Conservation (phyloP, 2,888 invertebrate species). For the Kuschelorhynchus macadamiae region DNA sequence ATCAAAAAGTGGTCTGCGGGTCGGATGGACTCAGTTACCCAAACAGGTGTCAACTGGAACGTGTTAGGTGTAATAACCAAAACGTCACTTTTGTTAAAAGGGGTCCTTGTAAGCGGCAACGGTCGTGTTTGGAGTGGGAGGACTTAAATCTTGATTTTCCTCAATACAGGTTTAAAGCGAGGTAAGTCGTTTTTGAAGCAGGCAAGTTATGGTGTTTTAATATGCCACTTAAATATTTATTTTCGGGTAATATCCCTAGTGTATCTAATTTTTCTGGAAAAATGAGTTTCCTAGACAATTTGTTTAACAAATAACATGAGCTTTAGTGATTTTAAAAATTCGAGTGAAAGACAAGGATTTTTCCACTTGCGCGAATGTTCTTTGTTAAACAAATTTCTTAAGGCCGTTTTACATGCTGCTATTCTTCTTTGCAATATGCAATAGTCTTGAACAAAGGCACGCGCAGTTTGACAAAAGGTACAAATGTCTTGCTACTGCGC, state of each 20-base stretch:
- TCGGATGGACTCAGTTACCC: constrained; percentile 87
- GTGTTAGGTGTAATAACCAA: constrained; percentile 83
- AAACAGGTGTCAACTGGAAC: constrained; percentile 83
- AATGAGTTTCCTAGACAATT: neutral
- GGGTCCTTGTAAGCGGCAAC: constrained; percentile 81
- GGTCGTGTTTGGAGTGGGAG: constrained; percentile 60
- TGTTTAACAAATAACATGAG: too few species aligned
- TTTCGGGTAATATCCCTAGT: neutral
- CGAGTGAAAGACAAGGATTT: too few species aligned
- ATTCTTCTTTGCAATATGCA: too few species aligned
- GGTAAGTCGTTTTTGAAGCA: constrained; percentile 22
- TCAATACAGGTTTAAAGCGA: constrained; percentile 42
- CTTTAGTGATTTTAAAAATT: too few species aligned
- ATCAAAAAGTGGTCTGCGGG: constrained; percentile 77
- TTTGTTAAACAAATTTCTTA: too few species aligned
- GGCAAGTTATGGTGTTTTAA: too few species aligned
- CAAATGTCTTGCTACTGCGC: too few species aligned
- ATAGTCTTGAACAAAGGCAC: too few species aligned
- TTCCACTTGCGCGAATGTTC: too few species aligned
- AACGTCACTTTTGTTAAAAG: constrained; percentile 80
- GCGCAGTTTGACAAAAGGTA: too few species aligned
- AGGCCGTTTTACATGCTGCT: too few species aligned
- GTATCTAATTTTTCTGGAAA: too few species aligned
- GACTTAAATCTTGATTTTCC: constrained; percentile 42
- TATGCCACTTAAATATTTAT: neutral